Evolutionary conservation across 2,113 vertebrate genomes (phyloP), one percentile per base, ranked within the genome.

Genomic region (Catagonus wagneri): DNA sequence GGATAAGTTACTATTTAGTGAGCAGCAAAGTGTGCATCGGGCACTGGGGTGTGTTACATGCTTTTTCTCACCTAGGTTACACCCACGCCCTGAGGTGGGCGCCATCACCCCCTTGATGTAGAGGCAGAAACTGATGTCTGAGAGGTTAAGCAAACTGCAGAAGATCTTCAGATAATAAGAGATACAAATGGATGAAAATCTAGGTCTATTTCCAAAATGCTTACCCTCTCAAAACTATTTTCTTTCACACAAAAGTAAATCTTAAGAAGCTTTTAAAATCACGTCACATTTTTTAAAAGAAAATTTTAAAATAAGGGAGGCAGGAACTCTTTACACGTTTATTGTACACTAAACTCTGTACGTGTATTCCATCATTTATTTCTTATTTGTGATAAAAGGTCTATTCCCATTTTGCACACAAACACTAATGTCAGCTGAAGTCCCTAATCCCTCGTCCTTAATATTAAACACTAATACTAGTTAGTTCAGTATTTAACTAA

Each of bases 211-310:
- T 89, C 68, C 76, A 58, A 94, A 72, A 66, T 13, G 0, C 3
- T 34, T 23, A 93, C 34, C 23, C 69, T 72, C 72, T 61, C 63
- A 87, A 93, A 91, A 83, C 23, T 54, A 68, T 50, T 84, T 92
- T 85, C 50, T 85, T 89, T 84, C n/a, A 94, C 29, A 50, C 54
- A 78, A 32, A 93, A 89, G n/a, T 90, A 80, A 89, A 84, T 92
- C 63, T 83, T 60, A 83, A 58, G 7, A 91, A 88, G 56, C 20
- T 44, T 83, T 65, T 93, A 87, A 96, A 91, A n/a, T 71, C 44
- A 52, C 58, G 23, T n/a, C n/a, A n/a, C n/a, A n/a, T n/a, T n/a
- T n/a, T n/a, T n/a, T n/a, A n/a, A n/a, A n/a, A n/a, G n/a, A n/a
- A n/a, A n/a, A n/a, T n/a, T n/a, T n/a, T n/a, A n/a, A n/a, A n/a